Evolutionary conservation across 1,140 invertebrate species (phyloP).

Genomic region (Aphelenchoides fujianensis): DNA sequence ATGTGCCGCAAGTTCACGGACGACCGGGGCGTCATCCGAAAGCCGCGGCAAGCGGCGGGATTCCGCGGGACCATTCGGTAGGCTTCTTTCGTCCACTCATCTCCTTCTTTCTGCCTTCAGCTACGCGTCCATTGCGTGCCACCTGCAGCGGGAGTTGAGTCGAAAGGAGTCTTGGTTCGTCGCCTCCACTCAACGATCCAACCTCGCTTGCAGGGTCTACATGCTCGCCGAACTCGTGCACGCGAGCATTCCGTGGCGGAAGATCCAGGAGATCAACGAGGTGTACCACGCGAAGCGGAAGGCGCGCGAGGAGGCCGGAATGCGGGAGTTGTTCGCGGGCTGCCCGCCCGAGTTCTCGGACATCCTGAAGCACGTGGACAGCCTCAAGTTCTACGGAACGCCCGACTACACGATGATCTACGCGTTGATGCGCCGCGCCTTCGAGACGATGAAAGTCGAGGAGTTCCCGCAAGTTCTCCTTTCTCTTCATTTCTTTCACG

Average conservation of each 20-base stretch:
- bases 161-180: constrained; percentile 30
- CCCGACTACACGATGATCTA: neutral
- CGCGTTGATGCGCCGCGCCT: neutral
- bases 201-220: constrained; percentile 15
- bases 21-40: constrained; percentile 44
- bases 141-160: constrained; percentile 33
- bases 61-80: too few species aligned
- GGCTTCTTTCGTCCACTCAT: too few species aligned
- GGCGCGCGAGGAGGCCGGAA: constrained; percentile 10
- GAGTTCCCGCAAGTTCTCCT: neutral
- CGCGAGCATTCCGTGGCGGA: constrained; percentile 2
- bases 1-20: constrained; percentile 58
- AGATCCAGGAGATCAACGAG: constrained; percentile 26
- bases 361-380: constrained; percentile 16
- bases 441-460: neutral
- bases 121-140: constrained; percentile 45
- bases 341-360: constrained; percentile 35
- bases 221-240: constrained; percentile 27
- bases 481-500: neutral
- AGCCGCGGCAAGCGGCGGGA: constrained; percentile 36
- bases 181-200: neutral
- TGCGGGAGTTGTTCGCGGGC: constrained; percentile 28
- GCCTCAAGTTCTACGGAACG: neutral
- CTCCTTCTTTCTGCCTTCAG: too few species aligned
- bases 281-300: constrained; percentile 17